A percentile compares a stretch with the other conserved stretches of the same genome.
These are phyloP conservation scores for Coleophora flavipennella DNA, from an alignment of 2,888 invertebrate genomes.

Conservation along the genomic window DNA sequence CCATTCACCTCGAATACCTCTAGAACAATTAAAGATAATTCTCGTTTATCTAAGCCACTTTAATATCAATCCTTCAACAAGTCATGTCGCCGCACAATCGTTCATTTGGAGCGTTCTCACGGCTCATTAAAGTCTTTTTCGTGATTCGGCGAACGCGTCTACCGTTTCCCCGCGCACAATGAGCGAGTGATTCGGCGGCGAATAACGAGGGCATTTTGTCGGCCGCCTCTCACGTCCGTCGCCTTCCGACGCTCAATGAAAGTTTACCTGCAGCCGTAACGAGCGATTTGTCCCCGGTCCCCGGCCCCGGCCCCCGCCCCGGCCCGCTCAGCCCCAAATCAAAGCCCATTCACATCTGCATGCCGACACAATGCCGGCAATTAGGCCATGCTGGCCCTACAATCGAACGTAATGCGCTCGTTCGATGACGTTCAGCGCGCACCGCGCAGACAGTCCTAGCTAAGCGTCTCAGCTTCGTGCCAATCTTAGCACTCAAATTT, in stretches of 20 bases:
- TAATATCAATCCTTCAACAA: slow-evolving; percentile 66
- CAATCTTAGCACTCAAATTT: not conserved
- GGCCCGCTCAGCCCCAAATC: slow-evolving; percentile 57
- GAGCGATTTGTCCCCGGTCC: slow-evolving; percentile 72
- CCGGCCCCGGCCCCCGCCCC: slow-evolving; percentile 37
- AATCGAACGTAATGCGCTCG: slow-evolving; percentile 68
- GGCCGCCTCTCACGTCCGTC: slow-evolving; percentile 71
- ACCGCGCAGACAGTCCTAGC: not conserved
- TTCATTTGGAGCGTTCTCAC: slow-evolving; percentile 69
- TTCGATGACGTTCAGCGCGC: slow-evolving; percentile 42
- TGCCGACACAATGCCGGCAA: slow-evolving; percentile 74
- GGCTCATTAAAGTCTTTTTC: slow-evolving; percentile 72
- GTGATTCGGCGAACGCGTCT: slow-evolving; percentile 69
- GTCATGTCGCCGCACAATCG: slow-evolving; percentile 56
- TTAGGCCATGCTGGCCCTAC: slow-evolving; percentile 67
- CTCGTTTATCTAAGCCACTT: slow-evolving; percentile 51
- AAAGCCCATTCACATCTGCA: slow-evolving; percentile 75
- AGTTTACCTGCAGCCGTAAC: slow-evolving; percentile 74
- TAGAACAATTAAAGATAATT: slow-evolving; percentile 30
- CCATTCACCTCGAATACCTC: too few relatives aligned
- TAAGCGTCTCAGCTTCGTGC: slow-evolving; percentile 3
- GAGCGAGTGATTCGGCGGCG: slow-evolving; percentile 72
- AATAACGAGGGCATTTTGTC: slow-evolving; percentile 74
- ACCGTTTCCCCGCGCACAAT: slow-evolving; percentile 71
- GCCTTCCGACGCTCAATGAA: slow-evolving; percentile 74